Percentiles rank a stretch among this genome's conserved stretches.
Evolutionary conservation across 2,113 vertebrate species (phyloP).

Genomic region (Mus spicilegus): DNA sequence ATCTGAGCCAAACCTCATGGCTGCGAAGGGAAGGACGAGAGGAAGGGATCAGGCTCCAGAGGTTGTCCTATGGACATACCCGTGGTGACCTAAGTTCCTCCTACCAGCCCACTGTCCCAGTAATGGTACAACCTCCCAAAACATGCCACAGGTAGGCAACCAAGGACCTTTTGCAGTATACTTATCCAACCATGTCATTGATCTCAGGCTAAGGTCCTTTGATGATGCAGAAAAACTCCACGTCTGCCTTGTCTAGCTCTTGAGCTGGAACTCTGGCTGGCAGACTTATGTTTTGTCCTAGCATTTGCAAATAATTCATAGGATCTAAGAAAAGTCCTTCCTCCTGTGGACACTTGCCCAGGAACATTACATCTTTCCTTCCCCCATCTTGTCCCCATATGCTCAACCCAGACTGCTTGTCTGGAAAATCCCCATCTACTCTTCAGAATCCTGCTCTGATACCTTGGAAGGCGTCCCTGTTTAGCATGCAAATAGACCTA

Average conservation of each 20-base stretch:
- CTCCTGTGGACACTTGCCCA: neutral
- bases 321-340: neutral
- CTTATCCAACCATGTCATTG: neutral
- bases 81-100: neutral
- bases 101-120: neutral
- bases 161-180: neutral
- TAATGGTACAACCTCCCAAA: too few species aligned
- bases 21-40: neutral
- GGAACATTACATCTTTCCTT: neutral
- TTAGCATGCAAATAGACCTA: neutral
- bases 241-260: neutral
- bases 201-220: neutral
- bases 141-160: too few species aligned
- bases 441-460: constrained; percentile 6
- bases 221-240: neutral
- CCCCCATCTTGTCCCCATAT: neutral
- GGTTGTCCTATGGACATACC: too few species aligned
- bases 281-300: neutral
- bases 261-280: neutral
- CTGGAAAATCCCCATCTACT: constrained; percentile 8
- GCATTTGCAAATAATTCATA: neutral
- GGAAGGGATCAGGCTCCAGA: neutral
- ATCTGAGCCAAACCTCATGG: neutral
- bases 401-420: neutral
- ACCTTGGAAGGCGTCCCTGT: neutral